Conservation (phyloP, 2,113 vertebrate genomes). For the Platysteira castanea region DNA sequence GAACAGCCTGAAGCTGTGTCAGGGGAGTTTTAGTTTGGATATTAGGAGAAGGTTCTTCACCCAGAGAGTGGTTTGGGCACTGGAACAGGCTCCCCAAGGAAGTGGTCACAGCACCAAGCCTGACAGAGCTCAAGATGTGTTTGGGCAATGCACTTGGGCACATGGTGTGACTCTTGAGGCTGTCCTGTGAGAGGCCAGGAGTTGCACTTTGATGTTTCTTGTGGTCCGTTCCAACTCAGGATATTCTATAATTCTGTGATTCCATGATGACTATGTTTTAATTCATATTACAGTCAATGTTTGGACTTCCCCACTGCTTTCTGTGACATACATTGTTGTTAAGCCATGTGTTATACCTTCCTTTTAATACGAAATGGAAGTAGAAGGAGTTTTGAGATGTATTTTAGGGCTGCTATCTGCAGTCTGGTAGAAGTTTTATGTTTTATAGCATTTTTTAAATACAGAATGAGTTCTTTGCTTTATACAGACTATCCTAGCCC, state of each 20-base stretch:
- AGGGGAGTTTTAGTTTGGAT: background rate
- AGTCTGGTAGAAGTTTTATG: background rate
- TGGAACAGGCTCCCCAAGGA: background rate
- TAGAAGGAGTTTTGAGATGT: background rate
- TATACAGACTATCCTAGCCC: background rate
- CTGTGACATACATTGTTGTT: background rate
- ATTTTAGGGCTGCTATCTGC: background rate
- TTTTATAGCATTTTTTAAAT: background rate
- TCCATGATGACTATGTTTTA: background rate
- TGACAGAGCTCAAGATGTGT: background rate
- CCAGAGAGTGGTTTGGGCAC: accelerated
- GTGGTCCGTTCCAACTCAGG: background rate
- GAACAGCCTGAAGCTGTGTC: background rate
- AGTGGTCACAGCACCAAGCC: background rate
- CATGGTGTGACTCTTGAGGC: background rate
- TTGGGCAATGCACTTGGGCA: background rate
- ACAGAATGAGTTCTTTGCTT: background rate
- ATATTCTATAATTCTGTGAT: background rate
- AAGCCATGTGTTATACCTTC: background rate
- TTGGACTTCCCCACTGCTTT: background rate
- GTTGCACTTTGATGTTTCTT: background rate
- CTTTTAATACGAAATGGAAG: background rate
- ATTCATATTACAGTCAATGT: background rate
- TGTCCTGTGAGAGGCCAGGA: background rate
- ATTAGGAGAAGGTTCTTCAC: background rate